phyloP scores from a whole-genome alignment of 2,888 invertebrate species.

The Chrysopilus asiliformis region DNA sequence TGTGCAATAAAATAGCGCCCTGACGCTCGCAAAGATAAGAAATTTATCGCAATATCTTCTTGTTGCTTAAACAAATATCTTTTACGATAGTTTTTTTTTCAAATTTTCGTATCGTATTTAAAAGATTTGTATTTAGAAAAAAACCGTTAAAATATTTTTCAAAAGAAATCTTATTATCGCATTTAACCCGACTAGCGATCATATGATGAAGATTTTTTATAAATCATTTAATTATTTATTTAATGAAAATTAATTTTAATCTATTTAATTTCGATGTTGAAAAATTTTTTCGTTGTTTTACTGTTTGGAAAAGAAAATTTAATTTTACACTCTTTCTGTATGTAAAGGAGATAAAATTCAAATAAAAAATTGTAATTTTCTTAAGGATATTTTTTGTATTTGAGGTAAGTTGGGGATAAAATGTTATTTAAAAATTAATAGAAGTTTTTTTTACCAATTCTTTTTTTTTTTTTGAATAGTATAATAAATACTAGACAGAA shows the following conservation, averaged over 20 bases:
- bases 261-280: neutral
- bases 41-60: constrained; percentile 12
- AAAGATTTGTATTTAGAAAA: no score
- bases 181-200: constrained; percentile 1
- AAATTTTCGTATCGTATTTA: neutral
- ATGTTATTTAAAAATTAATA: neutral
- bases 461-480: no score
- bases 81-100: neutral
- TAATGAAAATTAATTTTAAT: neutral
- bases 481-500: no score
- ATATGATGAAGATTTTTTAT: neutral
- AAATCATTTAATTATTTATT: neutral
- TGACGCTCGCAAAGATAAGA: constrained; percentile 24
- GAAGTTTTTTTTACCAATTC: neutral
- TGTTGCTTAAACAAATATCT: constrained; percentile 4
- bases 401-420: neutral
- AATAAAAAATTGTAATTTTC: constrained; percentile 3
- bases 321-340: neutral
- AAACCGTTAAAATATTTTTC: no score
- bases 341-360: constrained; percentile 4
- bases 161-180: constrained; percentile 3
- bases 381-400: neutral
- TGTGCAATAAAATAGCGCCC: constrained; percentile 26
- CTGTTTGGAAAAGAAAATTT: constrained; percentile 1
- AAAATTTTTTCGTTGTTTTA: neutral